Evolutionary conservation across 2,888 invertebrate genomes (phyloP), one percentile per base, ranked within the genome.

Genomic region (Arrhopalites spinosus): DNA sequence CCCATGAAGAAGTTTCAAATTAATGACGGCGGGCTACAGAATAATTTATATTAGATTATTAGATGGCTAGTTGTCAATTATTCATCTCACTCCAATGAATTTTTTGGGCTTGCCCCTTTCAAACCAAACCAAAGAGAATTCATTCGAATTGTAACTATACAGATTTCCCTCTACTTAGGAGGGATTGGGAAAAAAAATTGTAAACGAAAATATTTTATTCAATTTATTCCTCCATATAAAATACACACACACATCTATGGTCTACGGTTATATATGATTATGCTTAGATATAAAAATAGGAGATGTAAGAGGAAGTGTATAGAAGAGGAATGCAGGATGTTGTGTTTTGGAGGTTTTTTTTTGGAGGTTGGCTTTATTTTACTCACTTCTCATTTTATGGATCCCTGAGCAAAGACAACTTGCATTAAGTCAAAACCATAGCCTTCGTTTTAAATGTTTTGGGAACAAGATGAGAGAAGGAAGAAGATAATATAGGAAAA

Each of bases 361-460:
- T n/a, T 56, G 53, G 47, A 47, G 53, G 1, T 56, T 59, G 59
- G 25, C 20, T 20, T 56, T n/a, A n/a, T n/a, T n/a, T n/a, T 36
- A 71, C 71, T 71, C 71, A 71, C 71, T 66, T 73, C 67, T 73
- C 64, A 73, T 73, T 73, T 73, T 73, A 64, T 66, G 73, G 50
- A 56, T 73, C 73, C 64, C 66, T 73, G 67, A 73, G 66, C 73
- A 73, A 73, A 73, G 73, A 73, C 73, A 73, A 73, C 66, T 66
- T n/a, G 53, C 73, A 43, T 36, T 36, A 36, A 36, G 5, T 36
- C 64, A 27, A n/a, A 59, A 13, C 25, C 3, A n/a, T 20, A 56
- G 2, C 53, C n/a, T n/a, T n/a, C n/a, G n/a, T n/a, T n/a, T n/a
- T n/a, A n/a, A n/a, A n/a, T n/a, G n/a, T n/a, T n/a, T n/a, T n/a